Base-by-base conservation (phyloP, 2,113 vertebrate species). In the Trogon surrucura region DNA sequence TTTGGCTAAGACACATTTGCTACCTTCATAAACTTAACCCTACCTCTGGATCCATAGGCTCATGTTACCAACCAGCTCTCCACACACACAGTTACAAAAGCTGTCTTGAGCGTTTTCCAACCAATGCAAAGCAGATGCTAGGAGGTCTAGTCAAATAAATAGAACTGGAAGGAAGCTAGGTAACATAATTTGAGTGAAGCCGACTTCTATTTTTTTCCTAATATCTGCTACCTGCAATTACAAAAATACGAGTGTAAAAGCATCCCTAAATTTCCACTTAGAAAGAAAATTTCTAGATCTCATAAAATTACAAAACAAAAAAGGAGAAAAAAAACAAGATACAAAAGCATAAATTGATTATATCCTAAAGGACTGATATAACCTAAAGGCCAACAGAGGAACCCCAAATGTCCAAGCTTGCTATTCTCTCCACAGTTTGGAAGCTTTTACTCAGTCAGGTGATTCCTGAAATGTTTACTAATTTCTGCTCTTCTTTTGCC, bases 321-420 rank as follows among this genome's bases (percentile, higher is more conserved):
- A 41, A 41, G 41, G 41, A 3, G 4, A 1, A 18, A 18, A 32
- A 32, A n/a, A 25, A 11, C 7, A 16, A 50, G 1, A 22, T 1
- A 23, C 6, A 75, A 56, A 86, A 5, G 3, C 11, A 30, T 62
- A 65, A 73, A n/a, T 3, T 11, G 5, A 81, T 30, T 71, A 16
- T 7, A 67, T 12, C 14, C 25, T 89, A 45, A 84, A 81, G 25
- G 6, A 18, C 5, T 10, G 41, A 41, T 13, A 72, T 16, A 82
- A 75, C 8, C n/a, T 50, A 48, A 64, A 56, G 22, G 14, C 25
- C 27, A 78, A 16, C 3, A n/a, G 23, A 6, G 47, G 50, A 45
- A 27, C 62, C 22, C 34, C 12, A 48, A 80, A 56, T 9, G 27
- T n/a, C 27, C 50, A 88, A 57, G 11, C 13, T 30, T 20, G 0